Percentiles rank a stretch among this genome's conserved stretches.
phyloP scores from a whole-genome alignment of 1,140 invertebrate species.

The Chrysopa pallens region DNA sequence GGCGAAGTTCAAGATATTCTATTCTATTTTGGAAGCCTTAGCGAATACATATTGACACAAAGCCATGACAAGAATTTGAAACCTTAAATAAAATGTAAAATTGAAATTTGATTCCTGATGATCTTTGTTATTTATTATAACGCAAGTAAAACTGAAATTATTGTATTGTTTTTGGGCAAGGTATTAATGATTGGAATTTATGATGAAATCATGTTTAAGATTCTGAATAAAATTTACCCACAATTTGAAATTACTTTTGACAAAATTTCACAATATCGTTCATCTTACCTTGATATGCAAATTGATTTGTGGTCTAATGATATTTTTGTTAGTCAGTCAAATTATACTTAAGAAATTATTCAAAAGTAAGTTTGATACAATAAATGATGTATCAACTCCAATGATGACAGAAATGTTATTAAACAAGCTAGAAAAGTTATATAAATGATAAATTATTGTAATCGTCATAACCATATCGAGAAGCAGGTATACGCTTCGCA shows the following conservation, averaged over 20 bases:
- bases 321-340: constrained; percentile 4
- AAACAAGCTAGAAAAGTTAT: constrained; percentile 4
- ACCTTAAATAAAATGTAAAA: background rate
- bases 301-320: background rate
- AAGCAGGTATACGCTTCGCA: constrained; percentile 21
- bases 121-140: background rate
- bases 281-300: constrained; percentile 6
- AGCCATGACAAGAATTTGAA: background rate
- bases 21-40: too few relatives aligned
- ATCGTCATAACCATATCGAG: constrained; percentile 10
- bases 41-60: constrained; percentile 3
- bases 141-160: constrained; percentile 2
- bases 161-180: constrained; percentile 11
- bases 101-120: background rate
- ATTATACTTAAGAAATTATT: constrained; percentile 9
- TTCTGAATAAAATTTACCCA: background rate
- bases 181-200: constrained; percentile 4
- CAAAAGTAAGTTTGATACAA: constrained; percentile 6
- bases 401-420: constrained; percentile 8
- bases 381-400: constrained; percentile 7
- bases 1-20: too few relatives aligned
- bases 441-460: constrained; percentile 3
- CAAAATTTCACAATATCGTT: background rate
- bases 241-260: constrained; percentile 4
- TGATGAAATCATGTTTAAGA: constrained; percentile 1